A percentile compares a stretch with the other conserved stretches of the same genome.
Conservation (phyloP, 2,797 vertebrate genomes). For the Danio kyathit region DNA sequence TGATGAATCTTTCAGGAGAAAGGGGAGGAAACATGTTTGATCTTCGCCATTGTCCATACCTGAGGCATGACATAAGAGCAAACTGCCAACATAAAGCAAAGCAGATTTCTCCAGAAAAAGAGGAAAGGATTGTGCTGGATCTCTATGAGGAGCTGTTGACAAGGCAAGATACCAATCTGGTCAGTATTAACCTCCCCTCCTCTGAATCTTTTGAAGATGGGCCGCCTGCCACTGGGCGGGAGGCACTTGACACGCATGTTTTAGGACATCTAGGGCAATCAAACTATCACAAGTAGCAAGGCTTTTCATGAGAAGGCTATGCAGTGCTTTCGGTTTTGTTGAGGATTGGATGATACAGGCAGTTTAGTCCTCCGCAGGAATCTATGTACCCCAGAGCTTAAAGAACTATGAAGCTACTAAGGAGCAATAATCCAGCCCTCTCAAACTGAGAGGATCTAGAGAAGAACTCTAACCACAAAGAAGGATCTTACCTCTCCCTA, state of each 20-base stretch:
- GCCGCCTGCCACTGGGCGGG: constrained; percentile 53
- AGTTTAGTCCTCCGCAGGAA: constrained; percentile 50
- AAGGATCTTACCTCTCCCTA: constrained; percentile 28
- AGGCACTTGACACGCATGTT: constrained; percentile 55
- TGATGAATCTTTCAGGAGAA: constrained; percentile 64
- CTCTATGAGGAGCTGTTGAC: constrained; percentile 67
- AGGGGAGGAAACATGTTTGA: constrained; percentile 68
- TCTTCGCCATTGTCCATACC: constrained; percentile 76
- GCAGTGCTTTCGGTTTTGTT: constrained; percentile 31
- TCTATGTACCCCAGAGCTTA: constrained; percentile 51
- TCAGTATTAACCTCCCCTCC: constrained; percentile 60
- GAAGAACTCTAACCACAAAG: constrained; percentile 31
- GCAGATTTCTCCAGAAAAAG: constrained; percentile 66
- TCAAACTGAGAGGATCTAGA: constrained; percentile 32
- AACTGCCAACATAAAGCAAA: constrained; percentile 73
- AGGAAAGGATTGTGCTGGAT: constrained; percentile 38
- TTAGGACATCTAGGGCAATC: constrained; percentile 57
- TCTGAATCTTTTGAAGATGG: constrained; percentile 59
- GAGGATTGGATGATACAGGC: constrained; percentile 46
- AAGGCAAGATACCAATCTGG: constrained; percentile 68
- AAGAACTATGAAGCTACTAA: constrained; percentile 34
- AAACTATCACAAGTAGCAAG: constrained; percentile 51
- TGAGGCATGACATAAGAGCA: constrained; percentile 75
- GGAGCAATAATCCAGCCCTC: constrained; percentile 47
- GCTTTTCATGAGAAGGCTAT: constrained; percentile 50